phyloP scores from a whole-genome alignment of 2,113 vertebrate species.

The Motacilla alba region DNA sequence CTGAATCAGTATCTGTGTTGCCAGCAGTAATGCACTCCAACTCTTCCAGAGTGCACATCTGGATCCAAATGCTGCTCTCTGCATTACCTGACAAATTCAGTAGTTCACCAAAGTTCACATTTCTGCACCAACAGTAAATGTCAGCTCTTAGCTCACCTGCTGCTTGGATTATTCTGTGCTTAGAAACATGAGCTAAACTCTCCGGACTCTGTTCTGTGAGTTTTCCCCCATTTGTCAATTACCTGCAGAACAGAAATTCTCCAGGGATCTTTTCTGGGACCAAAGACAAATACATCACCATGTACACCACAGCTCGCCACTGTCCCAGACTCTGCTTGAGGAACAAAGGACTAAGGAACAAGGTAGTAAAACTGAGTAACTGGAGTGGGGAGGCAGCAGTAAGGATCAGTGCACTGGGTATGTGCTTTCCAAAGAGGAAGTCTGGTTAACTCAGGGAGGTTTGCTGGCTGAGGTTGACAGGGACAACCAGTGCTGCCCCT shows the following conservation, averaged over 20 bases:
- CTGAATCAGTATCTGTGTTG: not conserved
- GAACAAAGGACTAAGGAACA: not conserved
- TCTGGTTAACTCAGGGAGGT: fast-evolving
- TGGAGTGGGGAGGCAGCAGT: not conserved
- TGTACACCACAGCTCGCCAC: not conserved
- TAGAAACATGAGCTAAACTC: not conserved
- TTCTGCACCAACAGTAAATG: not conserved
- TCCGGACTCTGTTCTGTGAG: not conserved
- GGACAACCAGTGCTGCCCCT: not conserved
- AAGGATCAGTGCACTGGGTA: too few relatives aligned
- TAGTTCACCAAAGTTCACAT: not conserved
- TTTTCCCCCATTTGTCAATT: not conserved
- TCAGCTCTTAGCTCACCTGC: not conserved
- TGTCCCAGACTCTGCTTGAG: not conserved
- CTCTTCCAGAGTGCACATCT: not conserved
- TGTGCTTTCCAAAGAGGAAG: not conserved
- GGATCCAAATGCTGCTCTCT: not conserved
- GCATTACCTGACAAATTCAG: not conserved
- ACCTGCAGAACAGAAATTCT: not conserved
- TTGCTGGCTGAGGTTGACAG: not conserved
- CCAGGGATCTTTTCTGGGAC: not conserved
- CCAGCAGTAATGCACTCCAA: not conserved
- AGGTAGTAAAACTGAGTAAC: not conserved
- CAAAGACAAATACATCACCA: not conserved
- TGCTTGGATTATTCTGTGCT: not conserved